Evolutionary conservation across 2,113 vertebrate species (phyloP), one percentile per base, ranked within the genome.

Genomic region (Albula goreensis): DNA sequence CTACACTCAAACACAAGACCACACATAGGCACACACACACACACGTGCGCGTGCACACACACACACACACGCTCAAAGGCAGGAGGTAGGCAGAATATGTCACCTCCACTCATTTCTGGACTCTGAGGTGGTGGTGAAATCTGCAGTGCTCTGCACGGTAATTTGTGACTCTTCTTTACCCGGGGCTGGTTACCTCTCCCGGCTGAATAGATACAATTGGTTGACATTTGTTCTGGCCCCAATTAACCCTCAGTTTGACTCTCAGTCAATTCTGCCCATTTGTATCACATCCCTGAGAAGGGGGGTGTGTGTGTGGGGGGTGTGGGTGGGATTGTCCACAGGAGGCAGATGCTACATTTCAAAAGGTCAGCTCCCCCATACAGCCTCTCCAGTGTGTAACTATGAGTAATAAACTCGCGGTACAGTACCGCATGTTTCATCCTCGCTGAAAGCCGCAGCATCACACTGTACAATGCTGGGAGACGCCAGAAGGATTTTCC

Each of bases 171-270:
- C 70, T 74, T 19, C 70, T 19, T 74, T 74, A 25, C 70, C 70
- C 70, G 8, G 19, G 63, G 70, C 70, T 74, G 70, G 22, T 74
- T 74, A n/a, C 70, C n/a, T 31, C 70, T 74, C 70, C 70, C 70
- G n/a, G 70, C 10, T 74, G 70, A 74, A 74, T 25, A 74, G 70
- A 74, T 31, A 74, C 70, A 74, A 74, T 74, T 74, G 70, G 70
- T 25, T 74, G 70, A 74, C 70, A 74, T 74, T 74, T 74, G 25
- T 74, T 74, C n/a, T 74, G 70, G 70, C 70, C 70, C 70, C 70
- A 74, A 74, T 74, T 74, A 74, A 74, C 70, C 70, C 70, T 74
- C 70, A 74, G 70, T 74, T 74, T 74, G 70, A 74, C 70, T 70
- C 63, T 31, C 19, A 25, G 70, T 74, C 22, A 74, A 74, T 74